These are phyloP conservation scores for Falco rusticolus DNA, from an alignment of 2,797 vertebrate genomes.

Conservation along the genomic window DNA sequence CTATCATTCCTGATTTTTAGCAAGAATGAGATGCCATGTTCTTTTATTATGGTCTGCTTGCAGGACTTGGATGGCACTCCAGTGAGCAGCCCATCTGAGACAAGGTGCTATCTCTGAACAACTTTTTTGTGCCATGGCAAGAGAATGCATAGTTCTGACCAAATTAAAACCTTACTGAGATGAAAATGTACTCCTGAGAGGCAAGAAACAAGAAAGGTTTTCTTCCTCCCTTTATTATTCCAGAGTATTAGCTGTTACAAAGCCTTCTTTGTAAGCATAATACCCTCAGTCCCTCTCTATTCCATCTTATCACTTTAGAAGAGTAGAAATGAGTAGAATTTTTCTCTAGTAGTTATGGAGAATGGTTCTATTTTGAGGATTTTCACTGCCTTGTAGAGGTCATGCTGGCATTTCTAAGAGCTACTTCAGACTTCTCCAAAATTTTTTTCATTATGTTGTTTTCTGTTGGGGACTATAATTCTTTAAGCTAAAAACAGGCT, in stretches of 20 bases:
- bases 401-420: slow-evolving; percentile 57
- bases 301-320: slow-evolving; percentile 38
- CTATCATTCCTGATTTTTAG: background rate
- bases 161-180: slow-evolving; percentile 2
- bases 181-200: background rate
- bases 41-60: background rate
- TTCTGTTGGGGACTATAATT: slow-evolving; percentile 37
- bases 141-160: background rate
- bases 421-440: slow-evolving; percentile 41
- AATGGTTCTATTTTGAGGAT: slow-evolving; percentile 27
- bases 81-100: background rate
- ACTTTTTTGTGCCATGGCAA: background rate
- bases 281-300: background rate
- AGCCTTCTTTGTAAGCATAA: slow-evolving; percentile 20
- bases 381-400: slow-evolving; percentile 47
- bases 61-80: background rate
- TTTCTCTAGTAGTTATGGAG: slow-evolving; percentile 23
- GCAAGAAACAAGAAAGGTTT: background rate
- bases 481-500: slow-evolving; percentile 30
- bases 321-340: slow-evolving; percentile 33
- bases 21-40: background rate
- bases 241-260: slow-evolving; percentile 12
- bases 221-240: slow-evolving; percentile 6
- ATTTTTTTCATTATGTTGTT: slow-evolving; percentile 54
- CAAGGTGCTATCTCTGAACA: background rate